Evolutionary conservation across 2,888 invertebrate genomes (phyloP).

Genomic region (Oscheius sp.): DNA sequence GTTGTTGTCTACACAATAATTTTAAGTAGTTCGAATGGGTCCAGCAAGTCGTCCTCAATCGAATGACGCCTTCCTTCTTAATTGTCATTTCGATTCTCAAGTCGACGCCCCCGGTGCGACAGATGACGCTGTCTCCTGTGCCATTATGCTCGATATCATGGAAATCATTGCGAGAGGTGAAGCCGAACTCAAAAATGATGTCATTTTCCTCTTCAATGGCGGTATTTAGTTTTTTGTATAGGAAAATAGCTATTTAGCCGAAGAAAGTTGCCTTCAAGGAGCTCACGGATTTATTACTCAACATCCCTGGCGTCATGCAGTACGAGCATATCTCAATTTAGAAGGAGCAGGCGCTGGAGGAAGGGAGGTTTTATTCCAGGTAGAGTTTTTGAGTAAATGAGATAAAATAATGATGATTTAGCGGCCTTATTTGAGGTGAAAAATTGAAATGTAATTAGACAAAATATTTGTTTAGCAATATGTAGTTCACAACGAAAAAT

Average conservation of each 20-base stretch:
- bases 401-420: neutral
- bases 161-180: conserved; percentile 74
- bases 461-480: too few relatives aligned
- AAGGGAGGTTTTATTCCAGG: conserved; percentile 87
- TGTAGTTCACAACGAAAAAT: too few relatives aligned
- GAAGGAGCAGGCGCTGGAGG: conserved; percentile 93
- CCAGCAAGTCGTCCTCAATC: conserved; percentile 70
- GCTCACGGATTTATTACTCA: conserved; percentile 90
- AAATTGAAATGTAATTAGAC: too few relatives aligned
- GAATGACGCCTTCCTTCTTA: conserved; percentile 78
- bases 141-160: conserved; percentile 84
- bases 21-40: conserved; percentile 35
- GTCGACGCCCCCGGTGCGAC: conserved; percentile 85
- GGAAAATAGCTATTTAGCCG: conserved; percentile 74
- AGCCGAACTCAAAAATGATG: conserved; percentile 78
- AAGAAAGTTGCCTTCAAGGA: conserved; percentile 87
- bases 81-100: conserved; percentile 90
- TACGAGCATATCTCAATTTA: conserved; percentile 83
- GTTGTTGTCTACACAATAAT: neutral
- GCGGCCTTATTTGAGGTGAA: neutral
- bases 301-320: conserved; percentile 84
- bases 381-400: too few relatives aligned
- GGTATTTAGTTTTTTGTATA: conserved; percentile 70
- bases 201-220: conserved; percentile 87
- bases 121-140: conserved; percentile 88